Evolutionary conservation across 1,140 invertebrate species (phyloP), one percentile per base, ranked within the genome.

Genomic region (Trypoxylus dichotomus): DNA sequence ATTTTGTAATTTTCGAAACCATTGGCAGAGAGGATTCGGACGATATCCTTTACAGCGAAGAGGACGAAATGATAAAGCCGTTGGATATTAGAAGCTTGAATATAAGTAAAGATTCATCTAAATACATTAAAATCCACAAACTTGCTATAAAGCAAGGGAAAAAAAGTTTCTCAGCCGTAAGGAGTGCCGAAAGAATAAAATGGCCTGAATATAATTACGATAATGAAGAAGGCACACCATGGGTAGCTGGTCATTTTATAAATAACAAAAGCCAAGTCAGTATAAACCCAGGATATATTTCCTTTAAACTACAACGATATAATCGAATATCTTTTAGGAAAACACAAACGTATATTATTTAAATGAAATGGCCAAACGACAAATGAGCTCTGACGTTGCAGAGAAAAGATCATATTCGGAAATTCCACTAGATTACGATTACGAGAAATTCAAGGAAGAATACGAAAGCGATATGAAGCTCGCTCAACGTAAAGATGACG

Each of bases 1-100:
- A 80, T 19, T 86, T 86, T 76, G 79, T 83, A 43, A 85, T 86
- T 73, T 84, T 82, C 0, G 85, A 85, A 72, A 25, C 79, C 8
- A 76, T 84, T 21, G 80, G 81, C 19, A 54, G 29, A 24, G 80
- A 83, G 21, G 84, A 84, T 13, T 75, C 81, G 41, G 75, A 85
- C 60, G 81, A 84, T 63, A 79, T 85, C 76, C 27, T 82, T 41
- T 21, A 54, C 15, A 42, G 81, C n/a, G 80, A 83, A 24, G 84
- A 85, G 41, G 82, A 85, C 68, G 84, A 85, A 80, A 82, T 86
- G 79, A 84, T 85, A 27, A 76, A 80, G 68, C 63, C 79, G 73
- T 15, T 79, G 2, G 80, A 83, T 47, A 24, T 82, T 25, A 60
- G 77, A 54, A 78, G 80, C 29, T 72, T 79, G 5, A 37, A 75